Percentiles rank a stretch among this genome's conserved stretches.
Evolutionary conservation across 2,888 invertebrate species (phyloP).

Genomic region (Acanthosepion esculentum): DNA sequence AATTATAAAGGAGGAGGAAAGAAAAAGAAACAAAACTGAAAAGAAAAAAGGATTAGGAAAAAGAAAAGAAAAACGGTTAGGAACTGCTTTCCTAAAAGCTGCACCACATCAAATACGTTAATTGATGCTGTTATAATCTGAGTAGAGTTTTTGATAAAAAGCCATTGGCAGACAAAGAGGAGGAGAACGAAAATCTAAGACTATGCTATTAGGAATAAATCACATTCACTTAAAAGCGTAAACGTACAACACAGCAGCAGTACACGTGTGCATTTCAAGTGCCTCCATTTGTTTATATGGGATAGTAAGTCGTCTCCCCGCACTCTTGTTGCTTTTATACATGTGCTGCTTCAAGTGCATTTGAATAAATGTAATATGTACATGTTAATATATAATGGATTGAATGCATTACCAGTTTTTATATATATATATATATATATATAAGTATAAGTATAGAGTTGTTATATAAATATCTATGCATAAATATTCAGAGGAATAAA

Average conservation of each 20-base stretch:
- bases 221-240: neutral
- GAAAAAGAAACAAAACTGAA: too few species aligned
- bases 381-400: neutral
- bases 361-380: neutral
- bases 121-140: neutral
- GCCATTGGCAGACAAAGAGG: neutral
- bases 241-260: neutral
- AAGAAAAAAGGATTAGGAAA: too few species aligned
- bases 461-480: neutral
- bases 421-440: neutral
- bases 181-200: neutral
- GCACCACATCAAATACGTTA: neutral
- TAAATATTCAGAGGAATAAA: too few species aligned
- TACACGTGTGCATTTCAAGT: neutral
- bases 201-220: neutral
- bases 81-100: neutral
- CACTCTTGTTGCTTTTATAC: neutral
- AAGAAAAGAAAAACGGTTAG: neutral
- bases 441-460: neutral
- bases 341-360: neutral
- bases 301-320: neutral
- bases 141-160: slow-evolving; percentile 19
- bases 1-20: too few species aligned
- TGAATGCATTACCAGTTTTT: neutral
- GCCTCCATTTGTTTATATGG: neutral